Evolutionary conservation across 2,113 vertebrate genomes (phyloP).

Genomic region (Serinus canaria): DNA sequence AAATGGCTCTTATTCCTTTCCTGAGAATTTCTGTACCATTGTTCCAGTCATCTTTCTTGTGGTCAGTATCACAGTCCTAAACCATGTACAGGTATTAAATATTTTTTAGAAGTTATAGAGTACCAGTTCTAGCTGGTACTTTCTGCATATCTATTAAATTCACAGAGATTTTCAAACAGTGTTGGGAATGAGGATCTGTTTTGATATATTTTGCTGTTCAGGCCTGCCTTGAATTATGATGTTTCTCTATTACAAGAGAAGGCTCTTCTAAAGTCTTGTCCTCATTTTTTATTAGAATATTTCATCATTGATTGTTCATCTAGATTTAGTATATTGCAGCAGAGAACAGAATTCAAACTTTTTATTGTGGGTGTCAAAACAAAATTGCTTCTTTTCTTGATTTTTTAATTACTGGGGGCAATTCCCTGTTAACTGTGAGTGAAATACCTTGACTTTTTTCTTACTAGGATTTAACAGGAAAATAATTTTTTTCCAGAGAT

Average conservation of each 20-base stretch:
- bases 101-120: too few relatives aligned
- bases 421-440: not conserved
- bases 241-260: not conserved
- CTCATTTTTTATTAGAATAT: not conserved
- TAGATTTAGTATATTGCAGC: not conserved
- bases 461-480: not conserved
- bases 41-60: not conserved
- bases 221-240: not conserved
- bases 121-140: not conserved
- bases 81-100: not conserved
- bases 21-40: not conserved
- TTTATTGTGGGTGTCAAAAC: not conserved
- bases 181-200: not conserved
- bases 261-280: not conserved
- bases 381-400: not conserved
- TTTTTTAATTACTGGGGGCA: not conserved
- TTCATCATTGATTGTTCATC: not conserved
- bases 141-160: not conserved
- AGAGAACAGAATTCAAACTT: not conserved
- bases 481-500: not conserved
- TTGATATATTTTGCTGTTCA: not conserved
- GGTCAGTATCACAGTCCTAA: not conserved
- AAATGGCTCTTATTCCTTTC: not conserved
- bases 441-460: not conserved
- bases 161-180: not conserved